Conservation (phyloP, 2,113 vertebrate genomes). For the Calonectris borealis region DNA sequence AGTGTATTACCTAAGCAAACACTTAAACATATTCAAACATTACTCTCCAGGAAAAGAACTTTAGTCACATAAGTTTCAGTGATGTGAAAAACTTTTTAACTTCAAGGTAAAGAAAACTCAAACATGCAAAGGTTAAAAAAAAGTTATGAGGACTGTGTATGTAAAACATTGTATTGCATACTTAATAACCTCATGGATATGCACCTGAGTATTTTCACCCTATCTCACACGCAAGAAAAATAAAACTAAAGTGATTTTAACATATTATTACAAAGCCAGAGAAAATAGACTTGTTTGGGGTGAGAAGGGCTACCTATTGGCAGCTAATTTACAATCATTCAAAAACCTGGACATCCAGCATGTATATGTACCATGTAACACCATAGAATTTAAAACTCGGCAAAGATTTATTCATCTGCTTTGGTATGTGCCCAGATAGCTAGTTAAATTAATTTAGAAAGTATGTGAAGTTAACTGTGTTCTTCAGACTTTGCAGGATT, state of each 20-base stretch:
- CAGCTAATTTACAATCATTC: neutral
- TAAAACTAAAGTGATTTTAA: neutral
- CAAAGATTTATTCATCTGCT: neutral
- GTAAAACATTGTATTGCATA: neutral
- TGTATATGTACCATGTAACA: neutral
- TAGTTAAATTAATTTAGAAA: neutral
- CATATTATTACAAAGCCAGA: neutral
- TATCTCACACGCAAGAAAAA: neutral
- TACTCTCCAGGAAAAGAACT: neutral
- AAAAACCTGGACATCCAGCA: neutral
- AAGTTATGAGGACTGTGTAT: fast-evolving
- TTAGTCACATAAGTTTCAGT: neutral
- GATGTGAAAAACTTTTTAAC: neutral
- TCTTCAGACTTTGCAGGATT: neutral
- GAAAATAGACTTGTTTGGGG: neutral
- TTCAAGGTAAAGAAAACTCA: neutral
- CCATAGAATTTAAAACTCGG: neutral
- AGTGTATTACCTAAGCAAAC: neutral
- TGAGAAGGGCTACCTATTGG: neutral
- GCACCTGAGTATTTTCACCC: neutral
- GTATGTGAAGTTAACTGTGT: neutral
- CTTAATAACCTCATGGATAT: neutral
- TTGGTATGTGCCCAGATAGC: neutral
- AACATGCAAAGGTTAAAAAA: neutral
- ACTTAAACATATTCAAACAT: neutral